Evolutionary conservation across 2,797 vertebrate genomes (phyloP).

Genomic region (Dryobates pubescens): DNA sequence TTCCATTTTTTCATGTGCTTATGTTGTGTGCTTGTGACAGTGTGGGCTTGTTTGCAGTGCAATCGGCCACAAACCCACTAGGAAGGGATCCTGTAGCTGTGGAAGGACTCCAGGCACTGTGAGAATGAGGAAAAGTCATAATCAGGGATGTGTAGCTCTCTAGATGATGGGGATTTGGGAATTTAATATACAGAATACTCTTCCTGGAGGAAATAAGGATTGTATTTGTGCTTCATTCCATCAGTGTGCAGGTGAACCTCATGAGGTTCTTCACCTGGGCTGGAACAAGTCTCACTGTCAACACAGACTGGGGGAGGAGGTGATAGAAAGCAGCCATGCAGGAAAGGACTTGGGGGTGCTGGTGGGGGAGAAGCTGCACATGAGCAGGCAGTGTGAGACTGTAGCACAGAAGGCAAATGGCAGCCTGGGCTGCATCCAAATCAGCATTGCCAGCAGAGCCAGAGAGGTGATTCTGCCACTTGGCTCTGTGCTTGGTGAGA

Average conservation of each 20-base stretch:
- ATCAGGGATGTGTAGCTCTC: not conserved
- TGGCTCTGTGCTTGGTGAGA: no score
- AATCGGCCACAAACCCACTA: not conserved
- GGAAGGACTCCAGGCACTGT: not conserved
- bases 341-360: no score
- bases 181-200: not conserved
- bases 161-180: not conserved
- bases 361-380: no score
- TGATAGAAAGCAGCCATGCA: no score
- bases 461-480: no score
- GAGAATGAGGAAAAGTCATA: not conserved
- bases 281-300: no score
- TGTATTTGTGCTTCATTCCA: not conserved
- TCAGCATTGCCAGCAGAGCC: no score
- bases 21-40: not conserved
- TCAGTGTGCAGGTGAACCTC: not conserved
- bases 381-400: no score
- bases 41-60: accelerated
- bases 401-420: no score
- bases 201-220: not conserved
- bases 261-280: no score
- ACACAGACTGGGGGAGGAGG: no score
- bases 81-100: not conserved
- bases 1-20: not conserved
- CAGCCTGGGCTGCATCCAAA: no score